Conservation (phyloP, 92 coral and sea anemone genomes). For the Pocillopora grandis region DNA sequence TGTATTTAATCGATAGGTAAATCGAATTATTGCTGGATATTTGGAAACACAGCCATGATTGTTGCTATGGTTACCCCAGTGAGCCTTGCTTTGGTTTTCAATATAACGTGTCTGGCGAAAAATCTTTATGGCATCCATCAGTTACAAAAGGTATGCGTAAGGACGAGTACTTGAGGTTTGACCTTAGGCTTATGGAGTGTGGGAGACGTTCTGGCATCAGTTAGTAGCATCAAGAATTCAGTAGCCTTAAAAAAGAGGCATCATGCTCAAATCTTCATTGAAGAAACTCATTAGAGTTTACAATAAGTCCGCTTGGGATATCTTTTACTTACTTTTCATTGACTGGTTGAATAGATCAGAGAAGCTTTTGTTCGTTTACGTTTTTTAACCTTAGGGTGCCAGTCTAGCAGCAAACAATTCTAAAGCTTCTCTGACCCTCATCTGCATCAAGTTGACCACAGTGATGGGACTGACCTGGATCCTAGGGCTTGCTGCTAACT, state of each 20-base stretch:
- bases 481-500: constrained; percentile 23
- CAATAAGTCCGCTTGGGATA: no score
- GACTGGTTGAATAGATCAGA: no score
- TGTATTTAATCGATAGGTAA: background rate
- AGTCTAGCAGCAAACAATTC: background rate
- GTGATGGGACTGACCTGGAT: constrained; percentile 44
- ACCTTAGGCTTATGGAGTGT: no score
- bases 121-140: constrained; percentile 3
- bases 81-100: constrained; percentile 32
- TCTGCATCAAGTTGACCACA: constrained; percentile 32
- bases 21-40: constrained; percentile 18
- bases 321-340: no score
- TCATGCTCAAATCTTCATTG: no score
- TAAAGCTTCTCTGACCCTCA: constrained; percentile 9
- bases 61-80: constrained; percentile 40
- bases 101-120: constrained; percentile 18
- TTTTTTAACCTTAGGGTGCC: background rate
- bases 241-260: no score
- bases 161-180: no score
- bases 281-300: no score
- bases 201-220: no score
- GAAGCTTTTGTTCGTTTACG: background rate
- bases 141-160: constrained; percentile 20
- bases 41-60: constrained; percentile 1
- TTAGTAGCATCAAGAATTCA: no score